These are phyloP conservation scores for Lytechinus pictus DNA, from an alignment of 35 echinoderm and acorn worm species.

Conservation along the genomic window DNA sequence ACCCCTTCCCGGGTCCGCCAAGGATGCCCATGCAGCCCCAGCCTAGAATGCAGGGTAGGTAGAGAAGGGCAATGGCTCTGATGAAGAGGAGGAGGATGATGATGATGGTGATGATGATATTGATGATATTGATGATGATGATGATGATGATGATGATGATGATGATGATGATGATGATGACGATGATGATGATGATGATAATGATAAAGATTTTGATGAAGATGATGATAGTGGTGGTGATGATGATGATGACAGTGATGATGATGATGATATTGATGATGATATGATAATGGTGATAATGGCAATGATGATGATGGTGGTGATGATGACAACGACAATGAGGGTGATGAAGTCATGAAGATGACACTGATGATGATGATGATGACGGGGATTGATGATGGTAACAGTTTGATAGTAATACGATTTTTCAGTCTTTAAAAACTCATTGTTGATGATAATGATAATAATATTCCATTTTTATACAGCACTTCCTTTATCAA, in stretches of 20 bases:
- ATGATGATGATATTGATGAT: not conserved
- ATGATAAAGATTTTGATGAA: not conserved
- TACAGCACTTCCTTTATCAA: no score
- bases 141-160: not conserved
- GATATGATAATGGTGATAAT: not conserved
- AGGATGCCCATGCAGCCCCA: conserved; percentile 51
- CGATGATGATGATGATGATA: not conserved
- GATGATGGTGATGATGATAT: not conserved
- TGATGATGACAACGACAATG: conserved; percentile 33
- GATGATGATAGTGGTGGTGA: conserved; percentile 68
- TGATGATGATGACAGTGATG: conserved; percentile 89
- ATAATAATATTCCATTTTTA: no score
- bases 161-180: conserved; percentile 24
- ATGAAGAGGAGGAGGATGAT: not conserved
- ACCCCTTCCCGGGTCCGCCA: conserved; percentile 54
- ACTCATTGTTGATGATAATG: not conserved
- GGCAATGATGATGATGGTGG: not conserved
- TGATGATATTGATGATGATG: not conserved
- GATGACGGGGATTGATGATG: not conserved
- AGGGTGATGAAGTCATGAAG: conserved; percentile 8
- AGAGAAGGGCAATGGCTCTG: not conserved
- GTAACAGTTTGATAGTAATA: no score
- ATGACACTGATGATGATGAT: not conserved
- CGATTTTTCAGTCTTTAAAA: no score
- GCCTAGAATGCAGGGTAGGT: conserved; percentile 39